Percentiles rank a stretch among this genome's conserved stretches.
Conservation (phyloP, 2,888 invertebrate species). For the Tiliacea citrago region DNA sequence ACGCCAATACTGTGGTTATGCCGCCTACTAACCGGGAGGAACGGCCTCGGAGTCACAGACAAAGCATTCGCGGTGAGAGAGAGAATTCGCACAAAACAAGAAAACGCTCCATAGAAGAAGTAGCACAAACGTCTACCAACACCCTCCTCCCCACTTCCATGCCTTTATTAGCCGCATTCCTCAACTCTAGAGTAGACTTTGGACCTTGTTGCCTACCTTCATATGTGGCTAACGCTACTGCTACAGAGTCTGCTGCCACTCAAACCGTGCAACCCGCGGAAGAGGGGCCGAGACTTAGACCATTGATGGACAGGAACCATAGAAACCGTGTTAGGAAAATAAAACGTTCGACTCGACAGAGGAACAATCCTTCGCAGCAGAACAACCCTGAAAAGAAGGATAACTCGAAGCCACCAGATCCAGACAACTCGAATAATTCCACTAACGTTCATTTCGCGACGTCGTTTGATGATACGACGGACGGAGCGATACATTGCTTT, state of each 20-base stretch:
- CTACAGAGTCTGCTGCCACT: slow-evolving; percentile 73
- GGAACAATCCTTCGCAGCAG: slow-evolving; percentile 82
- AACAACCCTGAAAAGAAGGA: slow-evolving; percentile 80
- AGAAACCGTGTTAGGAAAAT: slow-evolving; percentile 89
- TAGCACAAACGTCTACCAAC: slow-evolving; percentile 92
- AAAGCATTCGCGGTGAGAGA: slow-evolving; percentile 86
- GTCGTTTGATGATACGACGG: slow-evolving; percentile 95
- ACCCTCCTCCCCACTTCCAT: slow-evolving; percentile 92
- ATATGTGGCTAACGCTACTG: slow-evolving; percentile 64
- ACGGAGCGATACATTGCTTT: slow-evolving; percentile 96
- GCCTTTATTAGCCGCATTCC: slow-evolving; percentile 92
- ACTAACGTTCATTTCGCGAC: slow-evolving; percentile 92
- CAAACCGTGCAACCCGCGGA: slow-evolving; percentile 78
- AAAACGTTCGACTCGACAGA: slow-evolving; percentile 90
- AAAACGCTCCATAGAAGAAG: slow-evolving; percentile 90
- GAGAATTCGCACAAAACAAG: slow-evolving; percentile 85
- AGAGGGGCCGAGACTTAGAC: slow-evolving; percentile 82
- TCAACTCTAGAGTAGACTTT: slow-evolving; percentile 91
- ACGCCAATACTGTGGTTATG: slow-evolving; percentile 88
- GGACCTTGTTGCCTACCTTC: slow-evolving; percentile 84
- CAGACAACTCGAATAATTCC: slow-evolving; percentile 78
- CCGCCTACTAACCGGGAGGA: slow-evolving; percentile 85
- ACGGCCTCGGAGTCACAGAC: slow-evolving; percentile 81
- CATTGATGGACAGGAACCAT: slow-evolving; percentile 88
- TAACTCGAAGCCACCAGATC: slow-evolving; percentile 67